Evolutionary conservation across 30 jellyfish, hydroid and myxozoan genomes (phyloP).

Genomic region (Turritopsis rubra): DNA sequence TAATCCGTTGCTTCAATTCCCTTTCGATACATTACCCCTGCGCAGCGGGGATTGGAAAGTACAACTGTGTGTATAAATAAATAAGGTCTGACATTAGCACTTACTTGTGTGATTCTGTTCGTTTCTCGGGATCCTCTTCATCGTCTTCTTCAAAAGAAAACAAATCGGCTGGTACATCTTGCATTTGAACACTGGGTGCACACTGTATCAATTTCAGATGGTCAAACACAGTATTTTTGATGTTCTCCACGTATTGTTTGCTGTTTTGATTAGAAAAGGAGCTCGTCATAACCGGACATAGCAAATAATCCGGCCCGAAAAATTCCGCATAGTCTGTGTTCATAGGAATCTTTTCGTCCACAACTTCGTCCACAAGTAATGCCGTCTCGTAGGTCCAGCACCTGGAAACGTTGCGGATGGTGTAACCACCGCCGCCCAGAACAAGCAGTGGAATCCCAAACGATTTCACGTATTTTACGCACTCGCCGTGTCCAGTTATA

Average conservation of each 20-base stretch:
- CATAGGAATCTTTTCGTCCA: constrained; percentile 64
- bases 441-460: constrained; percentile 90
- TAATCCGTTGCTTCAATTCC: too few species aligned
- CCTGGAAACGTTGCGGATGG: constrained; percentile 95
- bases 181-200: constrained; percentile 99
- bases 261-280: constrained; percentile 68
- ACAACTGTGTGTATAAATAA: background rate
- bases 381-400: constrained; percentile 98
- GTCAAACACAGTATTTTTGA: constrained; percentile 79
- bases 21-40: too few species aligned
- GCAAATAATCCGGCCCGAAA: constrained; percentile 76
- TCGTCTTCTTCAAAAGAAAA: constrained; percentile 8
- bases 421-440: constrained; percentile 99
- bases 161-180: constrained; percentile 47
- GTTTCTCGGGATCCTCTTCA: constrained; percentile 22
- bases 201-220: constrained; percentile 75
- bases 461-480: constrained; percentile 81
- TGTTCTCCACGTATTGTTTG: constrained; percentile 73
- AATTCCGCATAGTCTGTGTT: constrained; percentile 62
- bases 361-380: constrained; percentile 67
- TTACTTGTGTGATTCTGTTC: background rate
- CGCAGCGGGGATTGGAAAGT: background rate
- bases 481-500: constrained; percentile 93
- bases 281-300: constrained; percentile 83
- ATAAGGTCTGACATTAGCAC: background rate